Percentiles rank a stretch among this genome's conserved stretches.
These are phyloP conservation scores for Tetranychus cinnabarinus DNA, from an alignment of 1,140 invertebrate genomes.

Conservation along the genomic window DNA sequence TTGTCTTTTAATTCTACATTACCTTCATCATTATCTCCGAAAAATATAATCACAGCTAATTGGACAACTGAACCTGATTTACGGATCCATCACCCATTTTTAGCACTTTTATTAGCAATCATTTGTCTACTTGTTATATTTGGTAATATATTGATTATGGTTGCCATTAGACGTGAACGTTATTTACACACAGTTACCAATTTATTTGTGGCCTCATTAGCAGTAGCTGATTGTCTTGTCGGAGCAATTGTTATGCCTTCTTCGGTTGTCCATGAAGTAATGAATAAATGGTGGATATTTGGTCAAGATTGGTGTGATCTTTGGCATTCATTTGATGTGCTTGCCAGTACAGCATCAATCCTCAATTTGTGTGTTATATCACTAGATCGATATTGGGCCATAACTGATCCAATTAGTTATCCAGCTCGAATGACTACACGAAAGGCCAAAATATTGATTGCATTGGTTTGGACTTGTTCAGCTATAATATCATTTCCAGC, in stretches of 20 bases:
- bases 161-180: conserved; percentile 38
- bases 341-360: conserved; percentile 85
- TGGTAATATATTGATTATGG: conserved; percentile 43
- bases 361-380: conserved; percentile 93
- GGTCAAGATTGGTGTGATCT: conserved; percentile 59
- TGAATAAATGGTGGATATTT: conserved; percentile 20
- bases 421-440: conserved; percentile 66
- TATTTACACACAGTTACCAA: conserved; percentile 48
- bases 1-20: no score
- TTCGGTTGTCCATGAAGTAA: conserved; percentile 48
- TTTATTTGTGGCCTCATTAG: conserved; percentile 49
- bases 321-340: conserved; percentile 84
- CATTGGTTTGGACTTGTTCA: conserved; percentile 73
- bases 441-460: conserved; percentile 52
- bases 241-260: conserved; percentile 52
- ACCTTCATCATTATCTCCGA: no score
- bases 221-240: conserved; percentile 47
- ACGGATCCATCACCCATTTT: not conserved
- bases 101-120: conserved; percentile 22
- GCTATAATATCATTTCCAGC: conserved; percentile 84
- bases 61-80: not conserved
- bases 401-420: conserved; percentile 88
- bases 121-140: conserved; percentile 37
- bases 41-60: no score
- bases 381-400: conserved; percentile 68